Conservation (phyloP, 2,797 vertebrate species). For the Pipistrellus pipistrellus region DNA sequence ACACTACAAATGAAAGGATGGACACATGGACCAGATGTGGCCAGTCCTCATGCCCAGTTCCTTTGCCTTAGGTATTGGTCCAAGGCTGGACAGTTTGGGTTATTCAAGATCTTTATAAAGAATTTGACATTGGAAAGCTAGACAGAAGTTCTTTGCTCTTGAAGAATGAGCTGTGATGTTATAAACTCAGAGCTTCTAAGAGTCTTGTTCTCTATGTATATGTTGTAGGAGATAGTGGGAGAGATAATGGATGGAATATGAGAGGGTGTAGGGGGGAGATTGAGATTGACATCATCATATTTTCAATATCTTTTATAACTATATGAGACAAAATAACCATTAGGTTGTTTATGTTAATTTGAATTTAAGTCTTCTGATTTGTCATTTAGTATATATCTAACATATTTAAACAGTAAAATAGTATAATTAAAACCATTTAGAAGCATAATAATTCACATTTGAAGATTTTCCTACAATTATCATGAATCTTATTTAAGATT, state of each 20-base stretch:
- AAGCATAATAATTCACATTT: neutral
- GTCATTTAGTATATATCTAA: neutral
- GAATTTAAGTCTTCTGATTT: conserved; percentile 27
- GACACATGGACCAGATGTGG: neutral
- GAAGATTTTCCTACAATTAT: neutral
- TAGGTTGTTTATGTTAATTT: neutral
- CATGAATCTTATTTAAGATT: conserved; percentile 15
- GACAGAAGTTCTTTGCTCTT: conserved; percentile 1
- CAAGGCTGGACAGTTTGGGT: neutral
- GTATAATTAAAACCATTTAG: neutral
- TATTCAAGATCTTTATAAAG: neutral
- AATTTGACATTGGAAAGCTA: conserved; percentile 16
- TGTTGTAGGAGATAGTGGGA: neutral
- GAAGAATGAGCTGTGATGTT: neutral
- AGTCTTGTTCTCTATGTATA: neutral
- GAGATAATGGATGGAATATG: neutral
- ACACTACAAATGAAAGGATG: neutral
- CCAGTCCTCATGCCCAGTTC: neutral
- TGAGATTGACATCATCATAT: neutral
- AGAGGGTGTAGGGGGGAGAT: no score
- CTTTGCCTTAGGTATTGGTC: neutral
- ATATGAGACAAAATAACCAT: neutral
- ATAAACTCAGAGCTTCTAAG: neutral
- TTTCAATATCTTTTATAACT: neutral
- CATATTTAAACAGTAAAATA: neutral